Conservation (phyloP, 2,888 invertebrate genomes). For the Alviniconcha strummeri region DNA sequence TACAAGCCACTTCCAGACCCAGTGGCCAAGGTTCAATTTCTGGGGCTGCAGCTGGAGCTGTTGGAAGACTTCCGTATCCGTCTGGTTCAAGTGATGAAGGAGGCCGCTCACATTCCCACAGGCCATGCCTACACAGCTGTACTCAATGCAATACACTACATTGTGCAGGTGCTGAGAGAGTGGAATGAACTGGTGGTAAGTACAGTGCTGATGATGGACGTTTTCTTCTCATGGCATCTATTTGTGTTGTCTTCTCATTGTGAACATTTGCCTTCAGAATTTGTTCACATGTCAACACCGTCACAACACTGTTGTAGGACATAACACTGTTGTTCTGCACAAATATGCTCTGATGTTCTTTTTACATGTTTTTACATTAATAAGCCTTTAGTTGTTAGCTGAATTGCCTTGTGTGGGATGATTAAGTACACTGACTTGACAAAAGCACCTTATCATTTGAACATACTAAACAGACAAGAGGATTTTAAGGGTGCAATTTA, state of each 20-base stretch:
- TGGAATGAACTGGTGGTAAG: constrained; percentile 84
- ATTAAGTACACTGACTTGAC: too few species aligned
- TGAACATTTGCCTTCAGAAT: too few species aligned
- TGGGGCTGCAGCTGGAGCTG: constrained; percentile 90
- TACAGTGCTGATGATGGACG: background rate
- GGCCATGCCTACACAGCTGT: constrained; percentile 80
- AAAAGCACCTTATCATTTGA: too few species aligned
- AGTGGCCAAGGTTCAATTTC: constrained; percentile 79
- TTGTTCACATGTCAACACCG: too few species aligned
- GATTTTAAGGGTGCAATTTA: too few species aligned
- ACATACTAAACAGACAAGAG: too few species aligned
- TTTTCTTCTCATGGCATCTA: background rate
- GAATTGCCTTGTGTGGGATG: too few species aligned
- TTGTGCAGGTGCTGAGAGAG: constrained; percentile 82
- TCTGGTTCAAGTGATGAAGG: constrained; percentile 85
- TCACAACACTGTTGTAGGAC: too few species aligned
- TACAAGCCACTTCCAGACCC: constrained; percentile 88
- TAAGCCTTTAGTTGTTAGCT: too few species aligned
- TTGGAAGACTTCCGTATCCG: constrained; percentile 93
- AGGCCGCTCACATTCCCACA: constrained; percentile 76
- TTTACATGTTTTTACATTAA: too few species aligned
- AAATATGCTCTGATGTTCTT: too few species aligned
- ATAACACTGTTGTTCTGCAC: too few species aligned
- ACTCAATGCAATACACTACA: constrained; percentile 84
- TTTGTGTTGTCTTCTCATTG: background rate